Conservation (phyloP, 2,888 invertebrate genomes). For the Microctonus brassicae region DNA sequence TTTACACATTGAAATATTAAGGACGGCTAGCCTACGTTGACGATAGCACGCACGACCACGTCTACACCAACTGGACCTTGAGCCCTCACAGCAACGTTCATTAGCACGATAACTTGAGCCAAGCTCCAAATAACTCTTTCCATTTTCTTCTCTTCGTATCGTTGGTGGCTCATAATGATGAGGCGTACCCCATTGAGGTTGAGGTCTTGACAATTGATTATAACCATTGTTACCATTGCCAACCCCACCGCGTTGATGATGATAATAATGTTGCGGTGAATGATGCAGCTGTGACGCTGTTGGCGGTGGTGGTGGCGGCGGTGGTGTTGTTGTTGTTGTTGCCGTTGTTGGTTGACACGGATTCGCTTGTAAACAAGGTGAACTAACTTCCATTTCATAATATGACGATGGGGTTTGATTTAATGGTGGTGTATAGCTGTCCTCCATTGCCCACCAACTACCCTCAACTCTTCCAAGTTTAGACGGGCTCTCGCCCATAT, state of each 20-base stretch:
- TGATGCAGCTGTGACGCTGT: conserved; percentile 45
- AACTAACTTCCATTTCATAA: conserved; percentile 64
- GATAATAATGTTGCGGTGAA: conserved; percentile 44
- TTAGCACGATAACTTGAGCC: conserved; percentile 72
- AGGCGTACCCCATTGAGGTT: conserved; percentile 63
- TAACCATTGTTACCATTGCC: conserved; percentile 59
- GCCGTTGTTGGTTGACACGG: conserved; percentile 56
- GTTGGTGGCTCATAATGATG: conserved; percentile 75
- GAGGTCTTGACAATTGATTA: conserved; percentile 65
- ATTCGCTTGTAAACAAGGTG: conserved; percentile 61
- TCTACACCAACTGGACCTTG: conserved; percentile 82
- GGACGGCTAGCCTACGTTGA: conserved; percentile 87
- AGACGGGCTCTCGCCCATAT: conserved; percentile 74
- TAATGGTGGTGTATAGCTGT: conserved; percentile 58
- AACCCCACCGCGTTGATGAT: conserved; percentile 38
- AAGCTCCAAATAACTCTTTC: conserved; percentile 89
- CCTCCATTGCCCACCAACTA: conserved; percentile 69
- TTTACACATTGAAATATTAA: conserved; percentile 93
- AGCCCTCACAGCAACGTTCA: conserved; percentile 79
- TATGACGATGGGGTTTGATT: conserved; percentile 60
- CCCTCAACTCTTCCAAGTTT: conserved; percentile 71
- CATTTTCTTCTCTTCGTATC: conserved; percentile 89
- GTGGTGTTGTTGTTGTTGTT: conserved; percentile 37
- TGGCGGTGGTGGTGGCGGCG: conserved; percentile 39
- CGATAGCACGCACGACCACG: conserved; percentile 84